Evolutionary conservation across 2,888 invertebrate species (phyloP).

Genomic region (Melinaea menophilus): DNA sequence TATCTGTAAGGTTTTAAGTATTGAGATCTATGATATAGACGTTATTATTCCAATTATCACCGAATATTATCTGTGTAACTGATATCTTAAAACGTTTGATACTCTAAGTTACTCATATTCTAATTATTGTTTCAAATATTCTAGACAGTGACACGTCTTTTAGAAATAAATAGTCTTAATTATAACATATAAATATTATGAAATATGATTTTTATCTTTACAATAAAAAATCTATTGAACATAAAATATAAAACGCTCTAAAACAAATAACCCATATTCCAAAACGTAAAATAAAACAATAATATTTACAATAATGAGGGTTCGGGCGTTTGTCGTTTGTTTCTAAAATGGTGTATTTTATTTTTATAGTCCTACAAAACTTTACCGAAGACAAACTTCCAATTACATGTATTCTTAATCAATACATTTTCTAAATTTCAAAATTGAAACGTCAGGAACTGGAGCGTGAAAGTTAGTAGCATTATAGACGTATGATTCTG

Average conservation of each 20-base stretch:
- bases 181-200: no score
- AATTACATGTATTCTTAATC: background rate
- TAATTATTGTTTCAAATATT: background rate
- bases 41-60: background rate
- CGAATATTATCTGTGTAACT: no score
- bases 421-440: background rate
- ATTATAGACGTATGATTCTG: constrained; percentile 16
- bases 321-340: constrained; percentile 77
- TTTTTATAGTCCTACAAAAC: no score
- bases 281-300: constrained; percentile 77
- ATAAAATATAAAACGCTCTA: no score
- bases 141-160: no score
- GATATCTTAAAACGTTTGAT: no score
- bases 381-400: no score
- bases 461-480: background rate
- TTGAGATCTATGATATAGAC: background rate
- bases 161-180: no score
- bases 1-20: background rate
- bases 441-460: constrained; percentile 2
- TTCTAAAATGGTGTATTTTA: no score
- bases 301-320: constrained; percentile 88
- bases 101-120: background rate
- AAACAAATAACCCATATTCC: constrained; percentile 1
- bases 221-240: no score
- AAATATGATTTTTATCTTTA: no score